Conservation (phyloP, 2,797 vertebrate genomes). For the Gymnothorax javanicus region DNA sequence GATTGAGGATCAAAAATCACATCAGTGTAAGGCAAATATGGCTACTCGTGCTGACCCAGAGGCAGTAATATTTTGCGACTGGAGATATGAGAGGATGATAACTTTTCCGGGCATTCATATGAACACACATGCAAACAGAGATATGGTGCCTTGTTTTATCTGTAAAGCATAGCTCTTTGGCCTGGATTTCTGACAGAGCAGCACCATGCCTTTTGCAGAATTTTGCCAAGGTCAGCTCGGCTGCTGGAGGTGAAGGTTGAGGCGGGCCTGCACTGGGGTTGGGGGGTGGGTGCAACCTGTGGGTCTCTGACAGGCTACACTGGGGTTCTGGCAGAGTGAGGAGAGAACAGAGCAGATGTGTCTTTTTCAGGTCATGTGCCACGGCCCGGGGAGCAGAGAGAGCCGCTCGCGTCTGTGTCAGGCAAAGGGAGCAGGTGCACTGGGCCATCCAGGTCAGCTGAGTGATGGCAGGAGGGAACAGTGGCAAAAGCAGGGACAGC, state of each 20-base stretch:
- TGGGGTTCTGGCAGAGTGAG: not conserved
- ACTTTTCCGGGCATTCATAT: not conserved
- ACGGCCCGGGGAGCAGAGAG: not conserved
- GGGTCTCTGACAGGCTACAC: not conserved
- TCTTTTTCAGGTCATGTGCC: not conserved
- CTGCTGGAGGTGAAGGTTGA: not conserved
- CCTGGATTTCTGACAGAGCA: not conserved
- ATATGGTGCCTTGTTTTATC: not conserved
- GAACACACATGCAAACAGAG: not conserved
- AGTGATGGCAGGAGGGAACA: not conserved
- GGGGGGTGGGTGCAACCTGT: not conserved
- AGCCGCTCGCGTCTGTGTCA: not conserved
- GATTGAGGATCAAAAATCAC: slow-evolving; percentile 10
- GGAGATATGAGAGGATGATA: not conserved
- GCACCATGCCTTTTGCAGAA: not conserved
- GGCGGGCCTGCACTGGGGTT: not conserved
- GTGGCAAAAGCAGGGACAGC: not conserved
- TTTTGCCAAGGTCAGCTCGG: not conserved
- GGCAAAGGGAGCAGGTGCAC: not conserved
- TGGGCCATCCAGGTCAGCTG: not conserved
- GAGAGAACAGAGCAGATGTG: slow-evolving; percentile 5
- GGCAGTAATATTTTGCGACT: not conserved
- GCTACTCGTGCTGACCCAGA: not conserved
- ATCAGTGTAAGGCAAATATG: not conserved
- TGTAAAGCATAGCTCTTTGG: not conserved